Percentiles rank a stretch among this genome's conserved stretches.
Evolutionary conservation across 1,140 invertebrate genomes (phyloP).

Genomic region (Brachionus plicatilis): DNA sequence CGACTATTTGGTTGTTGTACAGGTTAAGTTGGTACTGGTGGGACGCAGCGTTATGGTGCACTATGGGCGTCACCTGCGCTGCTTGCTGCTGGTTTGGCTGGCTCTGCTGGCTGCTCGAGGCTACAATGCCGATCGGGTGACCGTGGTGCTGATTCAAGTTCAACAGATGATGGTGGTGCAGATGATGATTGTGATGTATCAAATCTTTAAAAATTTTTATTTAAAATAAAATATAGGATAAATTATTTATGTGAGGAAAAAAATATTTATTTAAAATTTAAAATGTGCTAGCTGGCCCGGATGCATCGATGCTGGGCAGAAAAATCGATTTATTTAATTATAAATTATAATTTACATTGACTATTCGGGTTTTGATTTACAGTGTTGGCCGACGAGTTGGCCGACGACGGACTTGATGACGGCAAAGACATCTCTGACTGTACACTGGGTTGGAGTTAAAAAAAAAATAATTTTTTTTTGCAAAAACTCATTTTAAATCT

Average conservation of each 20-base stretch:
- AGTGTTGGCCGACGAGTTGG: not conserved
- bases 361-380: not conserved
- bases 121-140: not conserved
- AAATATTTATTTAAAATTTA: not conserved
- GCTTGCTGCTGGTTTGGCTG: constrained; percentile 2
- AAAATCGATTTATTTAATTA: not conserved
- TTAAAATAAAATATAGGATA: not conserved
- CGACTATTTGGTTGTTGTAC: not conserved
- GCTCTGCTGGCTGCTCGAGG: not conserved
- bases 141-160: not conserved
- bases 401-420: not conserved
- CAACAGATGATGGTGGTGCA: constrained; percentile 27
- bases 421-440: not conserved
- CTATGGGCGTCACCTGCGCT: constrained; percentile 12
- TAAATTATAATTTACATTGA: constrained; percentile 35
- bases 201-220: not conserved
- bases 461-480: not conserved
- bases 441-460: not conserved
- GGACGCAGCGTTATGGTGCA: not conserved
- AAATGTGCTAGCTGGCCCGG: not conserved
- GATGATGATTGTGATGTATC: constrained; percentile 21
- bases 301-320: not conserved
- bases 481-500: not conserved
- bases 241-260: not conserved
- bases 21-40: not conserved